A percentile compares a stretch with the other conserved stretches of the same genome.
Evolutionary conservation across 2,888 invertebrate species (phyloP).

Genomic region (Linnaemya tessellans): DNA sequence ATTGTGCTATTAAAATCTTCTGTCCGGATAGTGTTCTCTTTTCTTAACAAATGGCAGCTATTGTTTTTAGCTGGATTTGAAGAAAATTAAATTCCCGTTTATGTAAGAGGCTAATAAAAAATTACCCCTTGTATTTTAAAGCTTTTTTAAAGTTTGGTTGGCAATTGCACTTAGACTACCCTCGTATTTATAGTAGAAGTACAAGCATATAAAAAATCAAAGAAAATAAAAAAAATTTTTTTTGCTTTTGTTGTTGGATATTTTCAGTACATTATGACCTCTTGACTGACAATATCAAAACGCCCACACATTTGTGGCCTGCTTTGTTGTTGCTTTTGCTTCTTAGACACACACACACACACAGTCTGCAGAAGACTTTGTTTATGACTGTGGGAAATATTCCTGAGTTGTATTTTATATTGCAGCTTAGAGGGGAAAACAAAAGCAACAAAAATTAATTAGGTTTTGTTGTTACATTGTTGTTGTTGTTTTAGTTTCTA

Average conservation of each 20-base stretch:
- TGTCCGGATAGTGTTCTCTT: conserved; percentile 55
- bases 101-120: neutral
- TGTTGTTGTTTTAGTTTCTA: conserved; percentile 8
- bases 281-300: conserved; percentile 81
- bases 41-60: neutral
- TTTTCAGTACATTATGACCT: conserved; percentile 76
- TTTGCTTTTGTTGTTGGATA: conserved; percentile 13
- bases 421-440: neutral
- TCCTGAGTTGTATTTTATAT: conserved; percentile 7
- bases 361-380: neutral
- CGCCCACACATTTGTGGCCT: conserved; percentile 78
- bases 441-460: conserved; percentile 59
- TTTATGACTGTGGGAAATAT: conserved; percentile 59
- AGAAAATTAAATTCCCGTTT: conserved; percentile 1
- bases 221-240: conserved; percentile 34
- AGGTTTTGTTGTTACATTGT: conserved; percentile 53
- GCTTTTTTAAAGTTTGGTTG: neutral
- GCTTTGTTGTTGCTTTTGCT: conserved; percentile 13
- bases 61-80: neutral
- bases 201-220: conserved; percentile 59
- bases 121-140: neutral
- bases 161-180: neutral
- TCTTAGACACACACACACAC: conserved; percentile 38
- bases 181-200: neutral
- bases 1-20: conserved; percentile 17